Conservation (phyloP, 2,113 vertebrate genomes). For the Nothoprocta pentlandii region DNA sequence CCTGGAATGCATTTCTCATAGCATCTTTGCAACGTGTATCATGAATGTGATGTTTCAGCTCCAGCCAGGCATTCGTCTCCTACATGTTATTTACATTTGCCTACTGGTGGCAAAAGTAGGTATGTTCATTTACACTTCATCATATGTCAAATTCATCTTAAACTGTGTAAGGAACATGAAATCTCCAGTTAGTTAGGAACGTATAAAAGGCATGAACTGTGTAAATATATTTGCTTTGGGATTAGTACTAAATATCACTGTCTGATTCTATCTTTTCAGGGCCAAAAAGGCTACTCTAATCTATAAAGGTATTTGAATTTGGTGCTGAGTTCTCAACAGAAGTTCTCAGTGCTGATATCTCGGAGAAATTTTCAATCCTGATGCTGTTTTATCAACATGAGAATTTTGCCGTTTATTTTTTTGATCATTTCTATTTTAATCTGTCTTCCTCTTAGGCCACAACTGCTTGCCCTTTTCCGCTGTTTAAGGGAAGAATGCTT, state of each 20-base stretch:
- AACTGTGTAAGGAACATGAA: neutral
- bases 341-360: neutral
- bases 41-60: neutral
- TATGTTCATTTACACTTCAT: neutral
- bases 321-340: neutral
- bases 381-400: neutral
- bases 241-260: neutral
- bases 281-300: neutral
- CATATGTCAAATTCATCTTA: neutral
- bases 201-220: neutral
- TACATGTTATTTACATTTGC: neutral
- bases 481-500: neutral
- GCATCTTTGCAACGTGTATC: neutral
- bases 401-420: neutral
- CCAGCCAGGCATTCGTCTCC: neutral
- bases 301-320: neutral
- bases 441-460: neutral
- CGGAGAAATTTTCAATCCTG: neutral
- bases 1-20: neutral
- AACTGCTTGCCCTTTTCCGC: neutral
- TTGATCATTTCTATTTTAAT: neutral
- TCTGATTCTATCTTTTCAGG: neutral
- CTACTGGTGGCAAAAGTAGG: neutral
- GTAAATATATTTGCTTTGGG: neutral
- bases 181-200: neutral